phyloP scores from a whole-genome alignment of 2,888 invertebrate genomes.

The Aethes cnicana region DNA sequence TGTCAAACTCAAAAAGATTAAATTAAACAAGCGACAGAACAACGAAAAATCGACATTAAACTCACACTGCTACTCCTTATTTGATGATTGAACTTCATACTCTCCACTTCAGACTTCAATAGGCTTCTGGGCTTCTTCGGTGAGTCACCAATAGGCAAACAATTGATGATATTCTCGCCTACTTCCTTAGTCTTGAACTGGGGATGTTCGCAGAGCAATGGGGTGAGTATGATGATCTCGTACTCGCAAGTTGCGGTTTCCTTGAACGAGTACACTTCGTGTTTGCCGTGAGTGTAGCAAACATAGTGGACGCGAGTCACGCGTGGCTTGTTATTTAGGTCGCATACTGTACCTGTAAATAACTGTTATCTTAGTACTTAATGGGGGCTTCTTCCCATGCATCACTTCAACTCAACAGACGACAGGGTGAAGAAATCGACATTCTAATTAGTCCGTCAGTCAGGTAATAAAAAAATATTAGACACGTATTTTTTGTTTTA shows the following conservation, averaged over 20 bases:
- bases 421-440: too few species aligned
- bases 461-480: too few species aligned
- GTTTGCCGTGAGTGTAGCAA: slow-evolving; percentile 93
- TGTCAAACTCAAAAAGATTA: too few species aligned
- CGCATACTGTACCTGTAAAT: slow-evolving; percentile 92
- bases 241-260: slow-evolving; percentile 97
- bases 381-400: too few species aligned
- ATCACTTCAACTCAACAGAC: too few species aligned
- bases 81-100: slow-evolving; percentile 85
- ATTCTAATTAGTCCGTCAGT: too few species aligned
- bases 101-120: slow-evolving; percentile 87
- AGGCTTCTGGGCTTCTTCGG: slow-evolving; percentile 88
- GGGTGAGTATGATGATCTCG: slow-evolving; percentile 94
- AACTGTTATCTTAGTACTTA: too few species aligned
- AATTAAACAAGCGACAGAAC: not conserved
- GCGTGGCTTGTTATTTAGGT: slow-evolving; percentile 92
- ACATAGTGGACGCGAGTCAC: slow-evolving; percentile 92
- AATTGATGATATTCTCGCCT: slow-evolving; percentile 89
- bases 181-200: slow-evolving; percentile 91
- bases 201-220: slow-evolving; percentile 93
- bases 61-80: slow-evolving; percentile 62
- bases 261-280: slow-evolving; percentile 95
- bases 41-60: slow-evolving; percentile 22
- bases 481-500: too few species aligned
- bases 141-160: slow-evolving; percentile 85